Base-by-base conservation (phyloP, 2,113 vertebrate species). In the Lophius piscatorius region DNA sequence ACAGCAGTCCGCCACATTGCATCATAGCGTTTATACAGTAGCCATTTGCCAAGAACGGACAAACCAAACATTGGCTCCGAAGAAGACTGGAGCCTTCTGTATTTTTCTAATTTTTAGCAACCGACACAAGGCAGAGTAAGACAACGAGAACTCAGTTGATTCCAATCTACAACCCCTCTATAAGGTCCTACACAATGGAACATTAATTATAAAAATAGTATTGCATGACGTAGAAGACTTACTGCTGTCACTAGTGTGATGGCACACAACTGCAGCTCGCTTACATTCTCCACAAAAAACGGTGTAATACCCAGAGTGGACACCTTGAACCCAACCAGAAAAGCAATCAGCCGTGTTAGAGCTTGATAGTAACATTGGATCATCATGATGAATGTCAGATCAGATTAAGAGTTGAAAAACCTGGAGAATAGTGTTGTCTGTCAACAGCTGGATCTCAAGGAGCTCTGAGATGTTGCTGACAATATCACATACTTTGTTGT, bases 251-350 rank as follows among this genome's bases (percentile, higher is more conserved):
- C 97, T 76, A 98, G 87, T 83, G 95, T 95, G 87, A 99, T 99
- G 82, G 94, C 95, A 82, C 95, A 97, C 51, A 99, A 77, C 39
- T 99, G 97, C 80, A 99, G 88, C 67, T 99, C 96, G 73, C 93
- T 98, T 87, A 99, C 95, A 59, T 94, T 97, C 93, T 99, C 97
- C 82, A 99, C 97, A 90, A 98, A 99, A 84, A 99, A 99, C 2
- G 97, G 97, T 55, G 97, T 99, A 82, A 98, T 99, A 57, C 97
- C 97, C 92, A 98, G 94, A 1, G 92, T 96, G 1, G 97, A 99
- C 63, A 99, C 93, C 97, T 99, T 64, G 2, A 70, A 69, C 2
- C 26, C 17, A 22, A 2, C 4, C 6, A 42, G 13, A 52, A 70
- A 46, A 46, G 14, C 14, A 56, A 44, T 49, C 22, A 47, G 23